Evolutionary conservation across 2,797 vertebrate genomes (phyloP), one percentile per base, ranked within the genome.

Genomic region (Macroramphosus scolopax): DNA sequence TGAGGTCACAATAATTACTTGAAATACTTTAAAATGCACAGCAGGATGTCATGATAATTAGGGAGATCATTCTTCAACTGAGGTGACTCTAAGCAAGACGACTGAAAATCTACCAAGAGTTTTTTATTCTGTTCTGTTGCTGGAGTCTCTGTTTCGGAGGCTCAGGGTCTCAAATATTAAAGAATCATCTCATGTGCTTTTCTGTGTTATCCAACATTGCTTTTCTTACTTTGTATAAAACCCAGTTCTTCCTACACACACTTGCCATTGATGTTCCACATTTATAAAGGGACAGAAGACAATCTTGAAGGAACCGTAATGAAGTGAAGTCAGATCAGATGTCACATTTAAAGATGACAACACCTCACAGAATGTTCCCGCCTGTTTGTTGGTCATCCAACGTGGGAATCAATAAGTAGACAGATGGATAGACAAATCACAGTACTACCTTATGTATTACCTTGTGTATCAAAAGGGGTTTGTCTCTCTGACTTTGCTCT

Each of bases 11-110:
- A 13, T 41, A 44, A 46, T 46, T 24, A 50, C 15, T 52, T 6
- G 13, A 17, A 22, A 36, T 11, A 48, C 18, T 56, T 56, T 47
- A 31, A 42, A 62, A 56, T 38, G 17, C 35, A 54, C 14, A 13
- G 37, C 10, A 15, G 18, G 17, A 24, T 13, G 10, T 17, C 12
- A 8, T 10, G 17, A 53, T 42, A 15, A 46, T 28, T 22, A 3
- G 0, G 33, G 14, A 32, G 12, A 29, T 11, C 14, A 36, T 22
- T 48, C 9, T 47, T 57, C 3, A 39, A 14, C 22, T 39, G 13
- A 33, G 29, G 14, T 30, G 31, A 17, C 22, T 36, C 14, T 8
- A 12, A 18, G 9, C 11, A 6, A 16, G n/a, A 3, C 17, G 14
- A 26, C 8, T 13, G 32, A 18, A 6, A 10, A 9, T 14, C 20